Evolutionary conservation across 2,797 vertebrate genomes (phyloP), one percentile per base, ranked within the genome.

Genomic region (Rhabdomys pumilio): DNA sequence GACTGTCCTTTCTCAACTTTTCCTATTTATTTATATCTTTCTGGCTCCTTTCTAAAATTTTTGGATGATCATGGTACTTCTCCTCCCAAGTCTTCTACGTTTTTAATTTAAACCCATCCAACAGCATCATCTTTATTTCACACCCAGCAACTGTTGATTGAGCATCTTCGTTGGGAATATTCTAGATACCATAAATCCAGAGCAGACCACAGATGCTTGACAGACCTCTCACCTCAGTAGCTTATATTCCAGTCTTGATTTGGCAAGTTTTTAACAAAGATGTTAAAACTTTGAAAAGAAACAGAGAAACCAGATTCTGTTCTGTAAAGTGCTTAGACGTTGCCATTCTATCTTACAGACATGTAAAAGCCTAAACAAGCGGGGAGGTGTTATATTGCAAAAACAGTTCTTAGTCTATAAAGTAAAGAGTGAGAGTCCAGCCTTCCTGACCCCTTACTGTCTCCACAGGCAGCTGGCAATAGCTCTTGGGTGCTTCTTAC

Each of bases 231-330:
- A 31, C 22, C 41, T 41, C 84, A 47, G 12, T 19, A 34, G 41
- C 19, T 75, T 67, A 55, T 15, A 41, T 82, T 53, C 13, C 19
- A 73, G 53, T 59, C 34, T 94, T 38, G 69, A 72, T 73, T 61
- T 83, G 69, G 15, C 53, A 4, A 82, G 10, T 50, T 89, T 82
- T 82, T 50, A 24, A 84, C 14, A n/a, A 90, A 63, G 44, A 13
- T 84, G 12, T 67, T 61, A 82, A 85, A 92, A 59, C n/a, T 53
- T n/a, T 47, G 44, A 82, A 95, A 65, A 72, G 63, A 29, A 88
- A 65, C 31, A 67, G 63, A 69, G 63, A 77, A 44, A 50, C 22
- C 10, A 44, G 84, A 69, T 83, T 89, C n/a, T 44, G 65, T 24
- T 50, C 44, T 76, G 11, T 55, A n/a, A 89, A 38, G 15, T 77